Percentiles rank a stretch among this genome's conserved stretches.
Conservation (phyloP, 2,797 vertebrate genomes). For the Myoxocephalus aenaeus region DNA sequence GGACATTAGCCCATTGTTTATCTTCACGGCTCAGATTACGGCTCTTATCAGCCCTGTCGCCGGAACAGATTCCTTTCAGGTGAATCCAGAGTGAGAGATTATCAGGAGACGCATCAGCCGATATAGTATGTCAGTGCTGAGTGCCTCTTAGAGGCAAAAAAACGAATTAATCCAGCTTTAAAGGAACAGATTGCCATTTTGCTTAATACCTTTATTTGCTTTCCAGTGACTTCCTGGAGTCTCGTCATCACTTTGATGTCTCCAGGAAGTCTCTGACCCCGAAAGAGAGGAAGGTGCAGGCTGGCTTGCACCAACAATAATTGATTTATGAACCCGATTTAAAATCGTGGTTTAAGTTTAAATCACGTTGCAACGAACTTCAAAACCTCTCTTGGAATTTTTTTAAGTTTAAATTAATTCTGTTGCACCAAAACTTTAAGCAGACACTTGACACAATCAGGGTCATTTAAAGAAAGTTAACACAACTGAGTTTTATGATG, state of each 20-base stretch:
- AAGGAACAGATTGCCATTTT: background rate
- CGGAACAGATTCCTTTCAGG: background rate
- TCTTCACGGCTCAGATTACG: background rate
- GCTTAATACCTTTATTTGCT: too few species aligned
- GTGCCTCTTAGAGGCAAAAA: background rate
- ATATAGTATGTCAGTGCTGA: too few species aligned
- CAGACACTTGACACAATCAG: too few species aligned
- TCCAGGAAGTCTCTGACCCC: background rate
- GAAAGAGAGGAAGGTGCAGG: too few species aligned
- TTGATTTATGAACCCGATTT: background rate
- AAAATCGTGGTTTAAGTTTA: too few species aligned
- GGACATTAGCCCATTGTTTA: background rate
- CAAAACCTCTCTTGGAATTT: too few species aligned
- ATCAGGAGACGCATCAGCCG: background rate
- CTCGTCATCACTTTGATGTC: constrained; percentile 3
- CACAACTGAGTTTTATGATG: too few species aligned
- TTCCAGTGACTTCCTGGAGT: background rate
- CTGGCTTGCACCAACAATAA: too few species aligned
- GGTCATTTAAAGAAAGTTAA: too few species aligned
- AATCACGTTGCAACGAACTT: background rate
- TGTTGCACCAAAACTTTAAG: too few species aligned
- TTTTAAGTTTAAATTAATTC: too few species aligned
- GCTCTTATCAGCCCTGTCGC: too few species aligned
- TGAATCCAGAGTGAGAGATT: background rate
- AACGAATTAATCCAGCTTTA: background rate